Evolutionary conservation across 2,888 invertebrate genomes (phyloP).

Genomic region (Lasioglossum malachurum): DNA sequence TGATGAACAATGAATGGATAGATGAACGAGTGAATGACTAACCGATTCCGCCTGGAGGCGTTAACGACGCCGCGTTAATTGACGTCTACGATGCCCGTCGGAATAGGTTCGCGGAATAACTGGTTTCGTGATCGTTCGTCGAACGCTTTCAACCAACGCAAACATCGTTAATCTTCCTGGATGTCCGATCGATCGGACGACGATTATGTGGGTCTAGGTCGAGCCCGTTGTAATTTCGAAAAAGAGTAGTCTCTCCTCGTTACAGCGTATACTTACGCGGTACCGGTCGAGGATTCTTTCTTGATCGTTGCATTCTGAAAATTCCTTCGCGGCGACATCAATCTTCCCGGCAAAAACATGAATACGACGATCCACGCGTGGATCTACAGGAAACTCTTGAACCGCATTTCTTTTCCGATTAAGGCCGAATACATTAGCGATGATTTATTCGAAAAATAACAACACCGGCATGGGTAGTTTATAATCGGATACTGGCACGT

Average conservation of each 20-base stretch:
- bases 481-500: not conserved
- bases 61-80: constrained; percentile 58
- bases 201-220: constrained; percentile 8
- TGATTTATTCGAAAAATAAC: not conserved
- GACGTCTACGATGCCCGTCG: not conserved
- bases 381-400: not conserved
- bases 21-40: constrained; percentile 57
- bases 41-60: constrained; percentile 32
- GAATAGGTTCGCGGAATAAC: constrained; percentile 46
- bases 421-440: constrained; percentile 9
- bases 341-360: not conserved
- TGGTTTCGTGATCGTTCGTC: constrained; percentile 34
- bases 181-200: not conserved
- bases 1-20: constrained; percentile 53
- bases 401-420: constrained; percentile 8
- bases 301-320: not conserved
- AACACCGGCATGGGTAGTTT: not conserved
- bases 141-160: constrained; percentile 24
- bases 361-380: not conserved
- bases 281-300: not conserved
- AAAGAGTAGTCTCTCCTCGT: not conserved
- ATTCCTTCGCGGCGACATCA: constrained; percentile 7
- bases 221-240: not conserved
- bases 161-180: constrained; percentile 29
- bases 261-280: not conserved